Base-by-base conservation (phyloP, 2,888 invertebrate genomes). In the Eupithecia centaureata region DNA sequence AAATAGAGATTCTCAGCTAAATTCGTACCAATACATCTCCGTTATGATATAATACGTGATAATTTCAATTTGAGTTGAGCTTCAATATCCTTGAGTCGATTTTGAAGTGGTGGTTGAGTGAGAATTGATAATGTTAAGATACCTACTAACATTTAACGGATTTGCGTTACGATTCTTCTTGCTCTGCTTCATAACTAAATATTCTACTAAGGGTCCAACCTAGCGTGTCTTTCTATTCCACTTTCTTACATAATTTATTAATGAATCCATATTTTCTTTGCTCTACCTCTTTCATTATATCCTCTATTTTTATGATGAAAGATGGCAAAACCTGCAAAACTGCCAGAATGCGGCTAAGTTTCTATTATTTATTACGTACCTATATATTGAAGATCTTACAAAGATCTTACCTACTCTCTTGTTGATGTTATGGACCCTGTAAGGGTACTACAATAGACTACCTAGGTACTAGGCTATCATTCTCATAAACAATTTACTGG, bases 1-100 rank as follows among this genome's bases (percentile, higher is more conserved):
- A 72, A 70, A 68, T 61, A 67, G 30, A 63, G 64, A 67, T 61
- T 65, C 70, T 64, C 67, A 67, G 70, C 67, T 73, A 62, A 73
- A 76, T 68, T 25, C 63, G 63, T 28, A 65, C 56, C 69, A 68
- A 71, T 67, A 52, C 66, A 70, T 70, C 51, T 52, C 51, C 57
- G 60, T 61, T 67, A 70, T 70, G 71, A 68, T 71, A 35, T 66
- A 65, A 60, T 62, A 66, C 61, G 47, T 63, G 12, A 27, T 56
- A 51, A 47, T 61, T 56, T 56, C 25, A 52, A 64, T 65, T 60
- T 63, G 22, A 30, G 54, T 54, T 28, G 22, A 47, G 42, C 56
- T 68, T 58, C 1, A 52, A 52, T 56, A n/a, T 28, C 54, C 10
- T 56, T 56, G 54, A 56, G 30, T n/a, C n/a, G 27, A 28, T 56